A percentile compares a stretch with the other conserved stretches of the same genome.
phyloP scores from a whole-genome alignment of 2,888 invertebrate genomes.

The Metopia argyrocephala region DNA sequence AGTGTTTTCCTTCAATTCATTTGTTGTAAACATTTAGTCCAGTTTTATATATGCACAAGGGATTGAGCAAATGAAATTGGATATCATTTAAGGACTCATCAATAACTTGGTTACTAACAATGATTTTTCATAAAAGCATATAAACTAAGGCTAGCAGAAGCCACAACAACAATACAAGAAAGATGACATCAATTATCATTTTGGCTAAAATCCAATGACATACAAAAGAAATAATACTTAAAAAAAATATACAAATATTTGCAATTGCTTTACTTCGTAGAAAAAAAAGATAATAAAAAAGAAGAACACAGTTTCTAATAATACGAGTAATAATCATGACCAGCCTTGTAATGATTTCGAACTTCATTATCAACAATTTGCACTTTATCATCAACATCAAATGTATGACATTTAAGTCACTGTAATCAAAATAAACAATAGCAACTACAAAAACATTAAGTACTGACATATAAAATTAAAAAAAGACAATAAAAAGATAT shows the following conservation, averaged over 20 bases:
- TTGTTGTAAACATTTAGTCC: background rate
- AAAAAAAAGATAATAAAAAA: too few species aligned
- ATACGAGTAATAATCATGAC: too few species aligned
- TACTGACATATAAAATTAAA: too few species aligned
- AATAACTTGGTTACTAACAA: constrained; percentile 42
- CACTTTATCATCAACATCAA: background rate
- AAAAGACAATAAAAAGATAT: too few species aligned
- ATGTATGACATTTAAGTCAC: background rate
- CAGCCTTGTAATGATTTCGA: background rate
- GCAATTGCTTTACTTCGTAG: too few species aligned
- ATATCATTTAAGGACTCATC: constrained; percentile 51
- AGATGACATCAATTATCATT: constrained; percentile 54
- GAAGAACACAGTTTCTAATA: too few species aligned
- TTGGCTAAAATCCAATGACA: constrained; percentile 60
- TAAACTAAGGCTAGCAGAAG: constrained; percentile 37
- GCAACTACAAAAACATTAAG: background rate
- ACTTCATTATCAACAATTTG: background rate
- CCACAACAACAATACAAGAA: constrained; percentile 29
- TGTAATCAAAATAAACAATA: background rate
- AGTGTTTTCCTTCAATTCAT: background rate
- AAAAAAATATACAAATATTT: too few species aligned
- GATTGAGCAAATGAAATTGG: constrained; percentile 5
- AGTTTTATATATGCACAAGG: background rate
- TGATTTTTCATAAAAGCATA: constrained; percentile 40
- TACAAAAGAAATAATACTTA: too few species aligned